phyloP scores from a whole-genome alignment of 2,888 invertebrate species.

The Melipona beecheii region DNA sequence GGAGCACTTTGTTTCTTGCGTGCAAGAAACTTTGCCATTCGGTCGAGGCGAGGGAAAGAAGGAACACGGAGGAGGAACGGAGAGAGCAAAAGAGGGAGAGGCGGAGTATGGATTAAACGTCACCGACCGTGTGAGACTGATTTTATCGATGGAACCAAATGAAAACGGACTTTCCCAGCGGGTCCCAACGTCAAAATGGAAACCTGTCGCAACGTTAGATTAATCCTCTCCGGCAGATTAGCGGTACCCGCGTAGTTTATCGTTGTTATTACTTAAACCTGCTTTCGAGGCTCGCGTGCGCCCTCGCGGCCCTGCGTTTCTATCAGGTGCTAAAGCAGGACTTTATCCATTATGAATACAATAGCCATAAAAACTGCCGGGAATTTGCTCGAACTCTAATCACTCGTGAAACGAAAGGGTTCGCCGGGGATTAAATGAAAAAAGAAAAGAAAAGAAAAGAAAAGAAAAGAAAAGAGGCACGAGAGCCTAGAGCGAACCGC shows the following conservation, averaged over 20 bases:
- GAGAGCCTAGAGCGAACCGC: neutral
- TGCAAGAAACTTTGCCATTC: conserved; percentile 46
- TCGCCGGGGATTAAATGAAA: neutral
- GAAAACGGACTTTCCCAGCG: conserved; percentile 43
- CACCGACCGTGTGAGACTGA: conserved; percentile 45
- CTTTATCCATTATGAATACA: conserved; percentile 19
- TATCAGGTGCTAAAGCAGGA: conserved; percentile 30
- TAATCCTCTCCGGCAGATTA: conserved; percentile 35
- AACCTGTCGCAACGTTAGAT: conserved; percentile 28
- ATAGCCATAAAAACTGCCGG: neutral
- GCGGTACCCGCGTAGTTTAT: neutral
- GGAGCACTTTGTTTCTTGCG: conserved; percentile 45
- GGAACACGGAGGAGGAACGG: neutral
- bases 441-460: no score
- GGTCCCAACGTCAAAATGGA: conserved; percentile 31
- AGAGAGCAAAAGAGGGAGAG: neutral
- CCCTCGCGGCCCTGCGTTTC: neutral
- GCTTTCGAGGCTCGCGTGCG: conserved; percentile 16
- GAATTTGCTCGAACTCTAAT: conserved; percentile 6
- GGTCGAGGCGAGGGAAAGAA: neutral
- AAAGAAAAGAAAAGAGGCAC: neutral
- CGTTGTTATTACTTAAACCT: conserved; percentile 22
- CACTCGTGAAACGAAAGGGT: neutral
- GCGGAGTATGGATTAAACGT: conserved; percentile 54
- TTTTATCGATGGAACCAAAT: conserved; percentile 55